Percentiles rank a stretch among this genome's conserved stretches.
Conservation (phyloP, 2,113 vertebrate species). For the Mugil cephalus region DNA sequence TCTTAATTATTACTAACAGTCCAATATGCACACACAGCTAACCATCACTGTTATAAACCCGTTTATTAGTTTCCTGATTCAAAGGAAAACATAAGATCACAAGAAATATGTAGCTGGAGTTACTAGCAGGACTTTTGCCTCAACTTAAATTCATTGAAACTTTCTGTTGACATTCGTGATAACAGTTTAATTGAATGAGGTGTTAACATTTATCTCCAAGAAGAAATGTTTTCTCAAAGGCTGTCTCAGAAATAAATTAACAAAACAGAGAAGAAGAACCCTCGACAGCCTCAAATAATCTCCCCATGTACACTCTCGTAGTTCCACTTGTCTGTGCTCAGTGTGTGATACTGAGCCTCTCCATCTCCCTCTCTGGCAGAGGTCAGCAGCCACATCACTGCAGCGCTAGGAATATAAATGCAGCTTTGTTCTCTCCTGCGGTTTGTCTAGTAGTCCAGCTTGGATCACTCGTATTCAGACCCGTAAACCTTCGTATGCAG, state of each 20-base stretch:
- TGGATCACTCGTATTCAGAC: slow-evolving; percentile 55
- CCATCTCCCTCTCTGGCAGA: slow-evolving; percentile 11
- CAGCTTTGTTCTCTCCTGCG: slow-evolving; percentile 57
- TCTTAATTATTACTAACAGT: too few relatives aligned
- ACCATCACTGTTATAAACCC: too few relatives aligned
- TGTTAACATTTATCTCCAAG: too few relatives aligned
- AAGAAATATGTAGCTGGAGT: too few relatives aligned
- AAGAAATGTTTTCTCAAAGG: too few relatives aligned
- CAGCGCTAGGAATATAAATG: slow-evolving; percentile 50
- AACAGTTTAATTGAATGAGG: too few relatives aligned
- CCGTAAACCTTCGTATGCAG: slow-evolving; percentile 25
- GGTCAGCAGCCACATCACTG: slow-evolving; percentile 58
- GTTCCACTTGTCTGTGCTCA: neutral
- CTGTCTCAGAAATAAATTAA: neutral
- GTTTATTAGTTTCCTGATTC: too few relatives aligned
- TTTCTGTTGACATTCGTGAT: too few relatives aligned
- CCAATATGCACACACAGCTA: too few relatives aligned
- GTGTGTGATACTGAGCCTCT: slow-evolving; percentile 8
- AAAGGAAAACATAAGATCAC: too few relatives aligned
- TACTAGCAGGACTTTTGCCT: too few relatives aligned
- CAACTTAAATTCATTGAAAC: too few relatives aligned
- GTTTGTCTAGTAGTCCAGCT: slow-evolving; percentile 36
- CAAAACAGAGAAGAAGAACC: neutral
- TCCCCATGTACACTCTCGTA: neutral
- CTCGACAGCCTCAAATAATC: neutral